phyloP scores from a whole-genome alignment of 2,888 invertebrate species.

The Corbicula japonica region DNA sequence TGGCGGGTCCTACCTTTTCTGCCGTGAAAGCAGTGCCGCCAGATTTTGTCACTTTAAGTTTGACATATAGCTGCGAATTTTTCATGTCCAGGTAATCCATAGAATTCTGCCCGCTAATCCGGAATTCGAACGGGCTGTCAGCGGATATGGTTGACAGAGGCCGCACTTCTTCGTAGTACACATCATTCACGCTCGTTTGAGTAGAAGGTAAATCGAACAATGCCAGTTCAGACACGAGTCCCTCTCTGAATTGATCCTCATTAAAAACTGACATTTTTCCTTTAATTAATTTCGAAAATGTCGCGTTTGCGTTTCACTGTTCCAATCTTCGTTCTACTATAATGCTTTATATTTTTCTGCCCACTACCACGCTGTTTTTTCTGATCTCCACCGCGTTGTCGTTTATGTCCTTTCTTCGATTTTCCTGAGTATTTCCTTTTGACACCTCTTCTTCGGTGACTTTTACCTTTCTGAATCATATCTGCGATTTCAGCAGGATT shows the following conservation, averaged over 20 bases:
- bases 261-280: constrained; percentile 37
- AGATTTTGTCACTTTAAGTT: constrained; percentile 28
- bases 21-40: constrained; percentile 24
- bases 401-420: constrained; percentile 4
- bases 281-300: constrained; percentile 19
- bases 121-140: constrained; percentile 44
- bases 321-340: not conserved
- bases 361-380: not conserved
- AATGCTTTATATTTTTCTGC: constrained; percentile 21
- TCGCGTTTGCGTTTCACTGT: not conserved
- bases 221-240: too few species aligned
- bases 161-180: constrained; percentile 21
- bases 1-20: constrained; percentile 45
- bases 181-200: constrained; percentile 30
- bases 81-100: constrained; percentile 45
- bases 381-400: constrained; percentile 2
- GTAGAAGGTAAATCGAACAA: constrained; percentile 32
- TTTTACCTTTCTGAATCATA: constrained; percentile 17
- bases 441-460: constrained; percentile 7
- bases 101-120: constrained; percentile 53
- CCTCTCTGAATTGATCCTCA: constrained; percentile 35
- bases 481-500: constrained; percentile 29
- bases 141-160: constrained; percentile 20
- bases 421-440: constrained; percentile 8
- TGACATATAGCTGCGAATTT: too few species aligned